These are phyloP conservation scores for Thomomys bottae DNA, from an alignment of 2,113 vertebrate species.

Conservation along the genomic window DNA sequence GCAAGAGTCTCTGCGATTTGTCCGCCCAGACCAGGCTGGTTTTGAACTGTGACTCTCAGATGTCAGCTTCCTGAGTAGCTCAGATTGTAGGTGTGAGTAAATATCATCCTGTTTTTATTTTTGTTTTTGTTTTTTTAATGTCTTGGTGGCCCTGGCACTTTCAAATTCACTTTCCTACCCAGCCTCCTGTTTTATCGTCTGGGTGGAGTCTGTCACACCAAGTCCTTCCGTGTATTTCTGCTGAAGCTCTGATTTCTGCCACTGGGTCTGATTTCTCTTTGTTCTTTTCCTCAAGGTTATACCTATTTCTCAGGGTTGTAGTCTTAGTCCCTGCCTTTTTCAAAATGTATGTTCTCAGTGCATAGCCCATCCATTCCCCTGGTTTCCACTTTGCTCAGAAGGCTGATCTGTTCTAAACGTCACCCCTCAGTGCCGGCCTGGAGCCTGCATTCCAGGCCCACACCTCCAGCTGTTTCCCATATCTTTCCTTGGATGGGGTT, in stretches of 20 bases:
- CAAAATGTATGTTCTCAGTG: rapidly evolving
- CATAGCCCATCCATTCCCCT: neutral
- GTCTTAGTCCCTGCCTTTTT: neutral
- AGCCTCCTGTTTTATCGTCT: neutral
- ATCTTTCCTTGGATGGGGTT: neutral
- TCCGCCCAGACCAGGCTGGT: too few species aligned
- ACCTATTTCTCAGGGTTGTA: neutral
- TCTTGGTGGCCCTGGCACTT: too few species aligned
- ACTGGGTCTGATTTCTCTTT: neutral
- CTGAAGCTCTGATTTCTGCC: neutral
- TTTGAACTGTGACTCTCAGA: too few species aligned
- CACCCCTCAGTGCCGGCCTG: neutral
- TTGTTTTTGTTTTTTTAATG: neutral
- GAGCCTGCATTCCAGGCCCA: neutral
- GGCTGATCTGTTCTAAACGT: neutral
- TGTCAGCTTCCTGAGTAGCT: too few species aligned
- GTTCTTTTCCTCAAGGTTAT: neutral
- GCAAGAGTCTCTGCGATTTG: too few species aligned
- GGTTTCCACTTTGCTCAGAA: neutral
- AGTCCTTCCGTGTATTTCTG: neutral
- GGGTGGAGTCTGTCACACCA: rapidly evolving
- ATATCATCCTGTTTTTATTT: too few species aligned
- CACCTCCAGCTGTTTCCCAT: neutral
- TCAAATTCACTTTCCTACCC: neutral
- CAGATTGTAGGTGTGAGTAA: too few species aligned